A percentile compares a stretch with the other conserved stretches of the same genome.
These are phyloP conservation scores for Dufourea novaeangliae DNA, from an alignment of 1,140 invertebrate species.

Conservation along the genomic window DNA sequence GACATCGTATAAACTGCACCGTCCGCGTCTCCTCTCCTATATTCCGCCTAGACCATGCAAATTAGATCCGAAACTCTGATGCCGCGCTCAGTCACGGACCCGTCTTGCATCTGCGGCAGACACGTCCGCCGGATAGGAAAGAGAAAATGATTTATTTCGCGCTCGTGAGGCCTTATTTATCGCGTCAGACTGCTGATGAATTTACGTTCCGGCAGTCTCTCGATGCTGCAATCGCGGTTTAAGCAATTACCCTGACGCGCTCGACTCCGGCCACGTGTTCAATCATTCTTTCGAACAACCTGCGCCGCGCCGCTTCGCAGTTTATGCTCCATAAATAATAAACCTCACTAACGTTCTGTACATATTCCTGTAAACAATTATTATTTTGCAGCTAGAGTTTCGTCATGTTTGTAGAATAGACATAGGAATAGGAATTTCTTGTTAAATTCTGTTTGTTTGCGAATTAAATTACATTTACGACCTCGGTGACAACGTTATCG, in stretches of 20 bases:
- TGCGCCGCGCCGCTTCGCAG: neutral
- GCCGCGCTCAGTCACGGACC: neutral
- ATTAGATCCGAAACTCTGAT: slow-evolving; percentile 42
- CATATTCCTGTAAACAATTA: neutral
- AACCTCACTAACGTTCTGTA: neutral
- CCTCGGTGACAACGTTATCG: neutral
- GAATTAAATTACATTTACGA: neutral
- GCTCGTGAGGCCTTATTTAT: slow-evolving; percentile 17
- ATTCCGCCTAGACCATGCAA: slow-evolving; percentile 33
- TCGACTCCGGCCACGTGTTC: neutral
- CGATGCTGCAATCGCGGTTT: neutral
- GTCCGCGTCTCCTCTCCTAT: neutral
- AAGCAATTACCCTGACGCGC: slow-evolving; percentile 8
- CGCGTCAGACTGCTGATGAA: slow-evolving; percentile 17
- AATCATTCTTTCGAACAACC: neutral
- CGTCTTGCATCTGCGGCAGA: slow-evolving; percentile 17
- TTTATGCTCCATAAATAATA: slow-evolving; percentile 10
- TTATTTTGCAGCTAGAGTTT: neutral
- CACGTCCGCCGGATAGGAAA: slow-evolving; percentile 1
- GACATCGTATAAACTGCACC: neutral
- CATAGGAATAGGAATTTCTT: neutral
- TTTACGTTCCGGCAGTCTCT: slow-evolving; percentile 10
- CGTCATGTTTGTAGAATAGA: neutral
- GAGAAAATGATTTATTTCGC: slow-evolving; percentile 38
- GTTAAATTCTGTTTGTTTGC: neutral